phyloP scores from a whole-genome alignment of 2,797 vertebrate species.

The Hyperoplus lanceolatus region DNA sequence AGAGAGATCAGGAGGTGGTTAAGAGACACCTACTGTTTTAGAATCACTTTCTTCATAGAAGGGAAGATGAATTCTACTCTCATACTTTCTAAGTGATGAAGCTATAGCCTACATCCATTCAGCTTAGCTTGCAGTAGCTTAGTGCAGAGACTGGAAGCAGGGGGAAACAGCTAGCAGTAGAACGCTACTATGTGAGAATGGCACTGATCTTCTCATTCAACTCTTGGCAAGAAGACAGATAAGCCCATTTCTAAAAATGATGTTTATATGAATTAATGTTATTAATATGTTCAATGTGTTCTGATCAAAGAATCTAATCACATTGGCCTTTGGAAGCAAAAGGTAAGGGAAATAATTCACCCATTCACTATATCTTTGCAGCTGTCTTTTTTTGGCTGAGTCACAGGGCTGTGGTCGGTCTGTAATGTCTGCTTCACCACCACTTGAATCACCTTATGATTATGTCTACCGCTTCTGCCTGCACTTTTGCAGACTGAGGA shows the following conservation, averaged over 20 bases:
- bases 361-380: not conserved
- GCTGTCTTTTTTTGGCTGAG: slow-evolving; percentile 15
- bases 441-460: slow-evolving; percentile 24
- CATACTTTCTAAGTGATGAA: not conserved
- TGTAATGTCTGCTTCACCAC: slow-evolving; percentile 8
- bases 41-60: not conserved
- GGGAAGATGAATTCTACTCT: not conserved
- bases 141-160: not conserved
- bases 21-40: not conserved
- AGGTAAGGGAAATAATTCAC: slow-evolving; percentile 8
- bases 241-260: too few species aligned
- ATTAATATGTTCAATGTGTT: not conserved
- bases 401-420: slow-evolving; percentile 12
- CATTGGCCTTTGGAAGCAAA: not conserved
- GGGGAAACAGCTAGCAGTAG: too few species aligned
- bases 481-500: not conserved
- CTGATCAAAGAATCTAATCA: not conserved
- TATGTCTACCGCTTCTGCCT: not conserved
- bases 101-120: not conserved
- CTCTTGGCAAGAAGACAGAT: too few species aligned
- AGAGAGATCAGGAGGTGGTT: not conserved
- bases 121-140: slow-evolving; percentile 12
- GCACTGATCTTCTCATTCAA: too few species aligned
- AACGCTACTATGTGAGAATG: too few species aligned
- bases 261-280: not conserved